These are phyloP conservation scores for Ceryle rudis DNA, from an alignment of 2,797 vertebrate genomes.

Conservation along the genomic window DNA sequence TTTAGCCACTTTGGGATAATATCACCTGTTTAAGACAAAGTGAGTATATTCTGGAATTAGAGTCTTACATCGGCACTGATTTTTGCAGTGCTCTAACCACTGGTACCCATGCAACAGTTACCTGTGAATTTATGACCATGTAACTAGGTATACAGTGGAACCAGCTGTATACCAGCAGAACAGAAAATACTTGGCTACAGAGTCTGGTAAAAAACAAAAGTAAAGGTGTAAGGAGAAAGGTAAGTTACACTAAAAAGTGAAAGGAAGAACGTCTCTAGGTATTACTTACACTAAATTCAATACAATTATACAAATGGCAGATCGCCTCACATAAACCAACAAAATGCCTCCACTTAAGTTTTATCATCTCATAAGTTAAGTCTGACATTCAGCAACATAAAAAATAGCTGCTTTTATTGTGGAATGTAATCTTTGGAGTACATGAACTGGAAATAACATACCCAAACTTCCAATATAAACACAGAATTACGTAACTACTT, in stretches of 20 bases:
- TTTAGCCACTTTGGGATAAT: not conserved
- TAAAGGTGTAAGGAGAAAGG: not conserved
- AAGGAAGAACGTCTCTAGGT: not conserved
- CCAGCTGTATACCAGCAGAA: not conserved
- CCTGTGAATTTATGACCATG: not conserved
- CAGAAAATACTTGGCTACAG: not conserved
- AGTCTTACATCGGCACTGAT: not conserved
- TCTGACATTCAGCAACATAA: not conserved
- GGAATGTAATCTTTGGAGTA: not conserved
- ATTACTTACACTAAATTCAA: not conserved
- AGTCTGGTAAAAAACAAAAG: not conserved
- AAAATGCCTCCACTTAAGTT: not conserved
- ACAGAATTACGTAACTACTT: not conserved
- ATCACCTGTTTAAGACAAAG: not conserved
- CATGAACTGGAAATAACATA: not conserved
- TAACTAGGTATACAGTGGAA: not conserved
- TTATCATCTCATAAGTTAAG: not conserved
- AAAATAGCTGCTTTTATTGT: not conserved
- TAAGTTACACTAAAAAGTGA: not conserved
- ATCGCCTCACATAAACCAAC: not conserved
- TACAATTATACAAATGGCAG: not conserved
- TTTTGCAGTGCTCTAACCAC: not conserved
- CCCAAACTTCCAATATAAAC: not conserved
- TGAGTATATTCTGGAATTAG: not conserved
- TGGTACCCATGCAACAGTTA: not conserved